Base-by-base conservation (phyloP, 1,140 invertebrate genomes). In the Chrysomallon squamiferum region DNA sequence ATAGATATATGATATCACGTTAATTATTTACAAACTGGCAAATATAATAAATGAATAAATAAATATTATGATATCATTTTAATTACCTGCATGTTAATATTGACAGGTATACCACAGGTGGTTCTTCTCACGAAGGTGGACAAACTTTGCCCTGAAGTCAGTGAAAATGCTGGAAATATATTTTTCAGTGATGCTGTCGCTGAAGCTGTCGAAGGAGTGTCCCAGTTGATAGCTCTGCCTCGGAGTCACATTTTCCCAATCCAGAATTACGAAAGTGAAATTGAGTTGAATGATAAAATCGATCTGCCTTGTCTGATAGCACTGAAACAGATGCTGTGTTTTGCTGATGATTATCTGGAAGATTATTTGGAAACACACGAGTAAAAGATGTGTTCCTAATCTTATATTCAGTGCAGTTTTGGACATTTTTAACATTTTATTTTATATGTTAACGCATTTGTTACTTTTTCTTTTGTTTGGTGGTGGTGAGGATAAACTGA, bases 111-210 rank as follows among this genome's bases (percentile, higher is more conserved):
- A n/a, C 68, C 68, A 22, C 64, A 66, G 32, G 59, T 50, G 20
- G 33, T 66, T 18, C 45, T 70, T 3, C 56, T 70, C 20, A 70
- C 68, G 0, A 70, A 70, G 35, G 47, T 70, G n/a, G 68, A 70
- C 35, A 59, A 59, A 54, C 29, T 63, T 4, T 62, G 59, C 57
- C 35, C 65, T 13, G 27, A 50, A 29, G 65, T 63, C 4, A 56
- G 49, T 5, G 54, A 56, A 15, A 47, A 70, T 47, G 11, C 58
- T 0, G 27, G 49, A 7, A 57, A 62, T 0, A 54, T 70, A 9
- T 70, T 66, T 25, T 41, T n/a, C 27, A 62, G 63, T 20, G 18
- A 30, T 43, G 58, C 30, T 2, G 60, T 70, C 7, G 49, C 62
- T 45, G 60, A 66, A 32, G 33, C 35, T 7, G 68, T 70, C 3